Evolutionary conservation across 2,888 invertebrate genomes (phyloP), one percentile per base, ranked within the genome.

Genomic region (Ophioninae sp.): DNA sequence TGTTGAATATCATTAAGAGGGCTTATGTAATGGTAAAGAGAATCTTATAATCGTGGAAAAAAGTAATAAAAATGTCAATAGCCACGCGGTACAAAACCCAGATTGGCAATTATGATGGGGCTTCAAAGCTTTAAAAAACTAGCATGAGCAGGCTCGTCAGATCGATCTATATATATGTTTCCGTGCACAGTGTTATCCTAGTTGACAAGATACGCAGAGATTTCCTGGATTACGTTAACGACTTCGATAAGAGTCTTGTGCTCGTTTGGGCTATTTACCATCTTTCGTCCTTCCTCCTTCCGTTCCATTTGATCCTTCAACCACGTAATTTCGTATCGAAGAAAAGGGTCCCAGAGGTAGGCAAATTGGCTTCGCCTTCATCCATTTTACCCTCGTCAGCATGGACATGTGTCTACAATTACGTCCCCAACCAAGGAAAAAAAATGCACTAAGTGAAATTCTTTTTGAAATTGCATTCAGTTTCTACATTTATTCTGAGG

Each of bases 261-360:
- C 39, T 68, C 58, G 44, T 69, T 30, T 20, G 17, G 61, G 30
- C 63, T n/a, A 58, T 44, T 58, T 39, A 64, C 63, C 71, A 82
- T 82, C 67, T 72, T 56, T 41, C 17, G 30, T 30, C 41, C 9
- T 44, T 78, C 44, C 39, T 64, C 30, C 67, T 44, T 9, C 13
- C 44, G 17, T 13, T 5, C 13, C 51, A 2, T 2, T 13, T 51
- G 51, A 51, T 51, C 13, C 61, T 3, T 39, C 68, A 63, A 73
- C n/a, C 56, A 69, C 76, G 72, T 64, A 68, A 73, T 80, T 77
- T 80, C 37, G 72, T 59, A 84, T 82, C 81, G 76, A 74, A 76
- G 37, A 79, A 58, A 73, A 73, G 58, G 30, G 73, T 79, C 81
- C 44, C 20, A 17, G 56, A 63, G 51, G 56, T 56, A 75, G 39